These are phyloP conservation scores for Acrobasis repandana DNA, from an alignment of 2,888 invertebrate species.

Conservation along the genomic window DNA sequence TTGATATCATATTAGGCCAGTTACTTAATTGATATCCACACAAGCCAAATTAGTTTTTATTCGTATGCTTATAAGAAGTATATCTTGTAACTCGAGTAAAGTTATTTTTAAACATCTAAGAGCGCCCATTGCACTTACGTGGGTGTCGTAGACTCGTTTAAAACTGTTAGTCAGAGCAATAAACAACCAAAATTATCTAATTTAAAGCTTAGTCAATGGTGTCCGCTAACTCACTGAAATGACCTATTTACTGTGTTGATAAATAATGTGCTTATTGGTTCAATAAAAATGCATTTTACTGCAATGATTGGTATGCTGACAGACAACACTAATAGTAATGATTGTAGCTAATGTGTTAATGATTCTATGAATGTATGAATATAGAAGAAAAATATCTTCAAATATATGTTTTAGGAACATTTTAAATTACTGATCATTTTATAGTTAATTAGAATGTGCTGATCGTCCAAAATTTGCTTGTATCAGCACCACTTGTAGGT, in stretches of 20 bases:
- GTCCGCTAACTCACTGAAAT: slow-evolving; percentile 36
- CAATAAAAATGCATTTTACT: slow-evolving; percentile 19
- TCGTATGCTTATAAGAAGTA: slow-evolving; percentile 25
- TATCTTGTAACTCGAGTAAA: slow-evolving; percentile 26
- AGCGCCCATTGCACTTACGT: slow-evolving; percentile 63
- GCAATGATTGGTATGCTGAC: neutral
- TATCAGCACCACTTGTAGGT: too few species aligned
- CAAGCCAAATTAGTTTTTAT: slow-evolving; percentile 30
- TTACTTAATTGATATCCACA: slow-evolving; percentile 14
- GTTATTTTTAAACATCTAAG: slow-evolving; percentile 47
- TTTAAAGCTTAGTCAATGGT: slow-evolving; percentile 59
- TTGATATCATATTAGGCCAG: slow-evolving; percentile 26
- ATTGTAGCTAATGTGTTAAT: neutral
- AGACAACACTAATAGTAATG: neutral
- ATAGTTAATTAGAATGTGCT: too few species aligned
- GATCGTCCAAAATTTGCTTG: too few species aligned
- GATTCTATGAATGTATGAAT: too few species aligned
- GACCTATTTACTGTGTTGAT: slow-evolving; percentile 9
- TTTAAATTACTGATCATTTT: too few species aligned
- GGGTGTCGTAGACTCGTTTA: slow-evolving; percentile 63
- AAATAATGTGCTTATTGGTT: slow-evolving; percentile 12
- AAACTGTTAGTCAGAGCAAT: slow-evolving; percentile 69
- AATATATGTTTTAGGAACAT: too few species aligned
- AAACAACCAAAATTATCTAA: slow-evolving; percentile 68
- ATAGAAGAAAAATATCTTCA: too few species aligned